A percentile compares a stretch with the other conserved stretches of the same genome.
Evolutionary conservation across 2,888 invertebrate genomes (phyloP).

Genomic region (Agonum fuliginosum): DNA sequence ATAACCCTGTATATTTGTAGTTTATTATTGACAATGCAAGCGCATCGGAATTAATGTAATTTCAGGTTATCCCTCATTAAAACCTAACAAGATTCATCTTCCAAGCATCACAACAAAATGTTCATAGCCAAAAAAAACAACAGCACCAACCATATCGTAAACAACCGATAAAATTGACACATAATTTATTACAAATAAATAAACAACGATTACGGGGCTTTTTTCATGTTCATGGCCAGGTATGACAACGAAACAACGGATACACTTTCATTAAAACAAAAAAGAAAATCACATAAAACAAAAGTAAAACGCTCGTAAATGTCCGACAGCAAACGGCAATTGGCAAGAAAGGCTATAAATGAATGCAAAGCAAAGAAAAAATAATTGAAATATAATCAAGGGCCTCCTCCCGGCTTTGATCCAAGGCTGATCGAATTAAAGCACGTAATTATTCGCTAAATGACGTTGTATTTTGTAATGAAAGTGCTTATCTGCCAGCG

Average conservation of each 20-base stretch:
- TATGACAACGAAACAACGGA: conserved; percentile 21
- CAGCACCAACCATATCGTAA: conserved; percentile 10
- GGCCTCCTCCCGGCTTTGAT: background rate
- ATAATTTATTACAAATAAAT: conserved; percentile 30
- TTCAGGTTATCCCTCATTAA: too few species aligned
- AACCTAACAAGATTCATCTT: background rate
- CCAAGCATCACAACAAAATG: background rate
- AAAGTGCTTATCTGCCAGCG: conserved; percentile 7
- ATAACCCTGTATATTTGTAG: too few species aligned
- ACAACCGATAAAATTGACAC: conserved; percentile 27
- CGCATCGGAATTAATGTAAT: too few species aligned
- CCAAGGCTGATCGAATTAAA: conserved; percentile 39
- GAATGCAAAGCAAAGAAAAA: conserved; percentile 30
- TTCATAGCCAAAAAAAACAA: background rate
- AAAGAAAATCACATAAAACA: conserved; percentile 35
- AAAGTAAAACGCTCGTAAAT: conserved; percentile 39
- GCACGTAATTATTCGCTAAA: conserved; percentile 27
- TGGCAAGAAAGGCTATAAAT: conserved; percentile 31
- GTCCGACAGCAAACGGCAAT: conserved; percentile 17
- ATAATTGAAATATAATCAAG: conserved; percentile 36
- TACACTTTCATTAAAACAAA: conserved; percentile 26
- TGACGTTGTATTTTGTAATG: conserved; percentile 29
- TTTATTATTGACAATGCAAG: too few species aligned
- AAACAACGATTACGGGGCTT: conserved; percentile 1
- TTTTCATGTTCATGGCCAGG: conserved; percentile 26